phyloP scores from a whole-genome alignment of 2,797 vertebrate genomes.

The Sebastes matsubarae region DNA sequence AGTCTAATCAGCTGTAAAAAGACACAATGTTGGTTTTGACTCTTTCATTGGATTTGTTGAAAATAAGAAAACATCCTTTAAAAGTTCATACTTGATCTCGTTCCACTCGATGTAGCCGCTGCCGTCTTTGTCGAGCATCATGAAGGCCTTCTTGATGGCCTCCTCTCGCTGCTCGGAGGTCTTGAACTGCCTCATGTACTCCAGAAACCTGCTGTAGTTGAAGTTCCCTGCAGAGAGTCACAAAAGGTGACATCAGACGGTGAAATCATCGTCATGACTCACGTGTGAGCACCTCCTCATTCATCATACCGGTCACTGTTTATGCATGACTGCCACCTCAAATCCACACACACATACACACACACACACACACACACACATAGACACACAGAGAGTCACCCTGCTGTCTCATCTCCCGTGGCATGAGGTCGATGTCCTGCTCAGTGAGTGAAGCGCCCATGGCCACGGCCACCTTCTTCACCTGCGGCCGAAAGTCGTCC shows the following conservation, averaged over 20 bases:
- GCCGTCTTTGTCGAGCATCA: slow-evolving; percentile 58
- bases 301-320: background rate
- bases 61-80: background rate
- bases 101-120: slow-evolving; percentile 61
- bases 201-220: slow-evolving; percentile 65
- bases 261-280: slow-evolving; percentile 10
- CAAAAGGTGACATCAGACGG: background rate
- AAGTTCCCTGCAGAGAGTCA: slow-evolving; percentile 50
- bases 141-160: slow-evolving; percentile 43
- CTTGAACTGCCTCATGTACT: slow-evolving; percentile 49
- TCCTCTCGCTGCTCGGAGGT: slow-evolving; percentile 15
- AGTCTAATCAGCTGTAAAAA: no score
- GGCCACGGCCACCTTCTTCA: slow-evolving; percentile 68
- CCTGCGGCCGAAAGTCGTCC: slow-evolving; percentile 52
- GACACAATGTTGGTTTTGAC: no score
- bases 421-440: slow-evolving; percentile 59
- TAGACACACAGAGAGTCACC: slow-evolving; percentile 13
- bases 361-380: background rate
- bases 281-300: rapidly evolving
- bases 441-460: slow-evolving; percentile 68
- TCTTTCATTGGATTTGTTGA: no score
- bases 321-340: background rate
- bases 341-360: background rate
- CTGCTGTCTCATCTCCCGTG: slow-evolving; percentile 49
- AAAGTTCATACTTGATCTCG: slow-evolving; percentile 53